Evolutionary conservation across 2,888 invertebrate genomes (phyloP), one percentile per base, ranked within the genome.

Genomic region (Polia nebulosa): DNA sequence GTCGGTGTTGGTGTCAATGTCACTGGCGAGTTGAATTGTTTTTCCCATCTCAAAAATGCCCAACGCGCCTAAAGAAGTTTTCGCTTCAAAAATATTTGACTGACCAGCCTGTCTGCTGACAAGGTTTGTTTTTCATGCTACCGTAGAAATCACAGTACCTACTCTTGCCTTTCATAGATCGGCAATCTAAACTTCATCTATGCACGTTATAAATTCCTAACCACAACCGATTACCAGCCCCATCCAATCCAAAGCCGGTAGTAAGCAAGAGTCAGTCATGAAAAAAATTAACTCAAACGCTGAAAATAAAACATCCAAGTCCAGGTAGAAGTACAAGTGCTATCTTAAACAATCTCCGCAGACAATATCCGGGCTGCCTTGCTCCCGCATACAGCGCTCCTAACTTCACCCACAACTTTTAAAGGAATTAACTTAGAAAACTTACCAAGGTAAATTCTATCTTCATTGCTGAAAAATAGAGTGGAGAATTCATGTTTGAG

Each of bases 271-370:
- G 51, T 45, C 13, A 71, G 47, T 61, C 68, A 80, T 34, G 60
- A 57, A 74, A 72, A 78, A 74, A 59, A 52, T 32, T 67, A 63
- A 47, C 65, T 68, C 45, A 56, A 78, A 78, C 67, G 61, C 58
- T 66, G 64, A 73, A n/a, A 86, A 83, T 78, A 86, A 87, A 86
- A 85, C 81, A 34, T 55, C 64, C 77, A 82, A 81, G 80, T 72
- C 72, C 75, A 83, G 84, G 79, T 80, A 80, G 68, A 60, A 79
- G 80, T 81, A 85, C 85, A 81, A 87, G 87, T 82, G 83, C 87
- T 89, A 89, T 87, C 90, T 90, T 89, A 91, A 92, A 91, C 90
- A 91, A 92, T 92, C 91, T 92, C 92, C 92, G 89, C 80, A 65
- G 84, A 89, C 87, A 91, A 91, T 92, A 91, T 92, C 92, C 92